phyloP scores from a whole-genome alignment of 2,113 vertebrate species.

The Nipponia nippon region DNA sequence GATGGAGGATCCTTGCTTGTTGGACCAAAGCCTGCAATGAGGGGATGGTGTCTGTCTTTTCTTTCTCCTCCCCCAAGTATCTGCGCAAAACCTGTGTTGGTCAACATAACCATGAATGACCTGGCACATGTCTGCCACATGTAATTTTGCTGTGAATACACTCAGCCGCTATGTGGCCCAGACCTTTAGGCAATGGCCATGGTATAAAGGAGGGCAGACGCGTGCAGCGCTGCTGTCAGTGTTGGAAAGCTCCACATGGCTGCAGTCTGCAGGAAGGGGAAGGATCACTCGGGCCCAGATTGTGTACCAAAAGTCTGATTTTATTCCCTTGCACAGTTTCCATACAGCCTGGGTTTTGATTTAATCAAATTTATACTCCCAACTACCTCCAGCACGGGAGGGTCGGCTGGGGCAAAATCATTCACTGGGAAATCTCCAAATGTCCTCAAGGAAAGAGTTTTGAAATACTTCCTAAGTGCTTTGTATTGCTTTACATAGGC shows the following conservation, averaged over 20 bases:
- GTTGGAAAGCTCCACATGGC: not conserved
- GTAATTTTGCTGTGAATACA: not conserved
- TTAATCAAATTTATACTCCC: not conserved
- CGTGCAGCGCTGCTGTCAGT: not conserved
- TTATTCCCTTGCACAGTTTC: not conserved
- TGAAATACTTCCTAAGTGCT: not conserved
- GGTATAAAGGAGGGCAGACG: not conserved
- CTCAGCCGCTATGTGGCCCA: not conserved
- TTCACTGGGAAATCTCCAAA: not conserved
- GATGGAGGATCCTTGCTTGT: not conserved
- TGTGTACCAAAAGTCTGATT: not conserved
- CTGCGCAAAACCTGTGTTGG: not conserved
- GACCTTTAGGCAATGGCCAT: not conserved
- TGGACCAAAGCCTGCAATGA: not conserved
- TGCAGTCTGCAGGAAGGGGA: not conserved
- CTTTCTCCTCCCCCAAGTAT: not conserved
- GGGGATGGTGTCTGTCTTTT: too few relatives aligned
- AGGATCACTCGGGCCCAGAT: accelerated
- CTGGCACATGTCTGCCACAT: accelerated
- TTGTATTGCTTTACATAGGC: not conserved
- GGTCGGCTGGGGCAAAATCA: not conserved
- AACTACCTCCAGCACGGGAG: not conserved
- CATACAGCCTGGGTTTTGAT: not conserved
- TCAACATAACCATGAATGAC: not conserved
- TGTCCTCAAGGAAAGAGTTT: not conserved